A percentile compares a stretch with the other conserved stretches of the same genome.
These are phyloP conservation scores for Bambusicola thoracicus DNA, from an alignment of 2,113 vertebrate genomes.

Conservation along the genomic window DNA sequence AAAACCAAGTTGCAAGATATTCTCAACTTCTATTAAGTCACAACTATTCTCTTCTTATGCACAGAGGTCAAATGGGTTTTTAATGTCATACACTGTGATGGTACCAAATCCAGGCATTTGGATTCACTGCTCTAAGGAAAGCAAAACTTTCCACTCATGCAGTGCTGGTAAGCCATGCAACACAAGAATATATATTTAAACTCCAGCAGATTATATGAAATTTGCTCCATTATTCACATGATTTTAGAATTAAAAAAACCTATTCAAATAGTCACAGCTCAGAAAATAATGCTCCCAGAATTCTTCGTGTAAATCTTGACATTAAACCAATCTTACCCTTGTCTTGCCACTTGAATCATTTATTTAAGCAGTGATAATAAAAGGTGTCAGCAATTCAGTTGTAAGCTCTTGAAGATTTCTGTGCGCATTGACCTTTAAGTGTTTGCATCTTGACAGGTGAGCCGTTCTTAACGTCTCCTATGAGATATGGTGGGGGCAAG, in stretches of 20 bases:
- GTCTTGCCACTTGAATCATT: conserved; percentile 79
- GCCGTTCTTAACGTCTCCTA: conserved; percentile 67
- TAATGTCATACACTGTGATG: fast-evolving
- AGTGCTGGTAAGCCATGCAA: not conserved
- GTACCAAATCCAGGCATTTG: not conserved
- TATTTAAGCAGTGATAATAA: conserved; percentile 85
- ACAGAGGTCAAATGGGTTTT: not conserved
- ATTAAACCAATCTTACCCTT: conserved; percentile 69
- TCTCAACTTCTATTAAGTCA: not conserved
- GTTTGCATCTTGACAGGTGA: conserved; percentile 79
- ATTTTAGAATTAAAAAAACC: not conserved
- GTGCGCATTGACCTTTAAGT: conserved; percentile 80
- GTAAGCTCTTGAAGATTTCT: conserved; percentile 79
- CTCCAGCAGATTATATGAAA: not conserved
- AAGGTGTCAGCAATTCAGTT: conserved; percentile 82
- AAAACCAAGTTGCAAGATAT: not conserved
- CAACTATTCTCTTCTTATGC: not conserved
- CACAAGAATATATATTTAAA: not conserved
- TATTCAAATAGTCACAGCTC: not conserved
- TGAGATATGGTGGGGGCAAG: conserved; percentile 76
- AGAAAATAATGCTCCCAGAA: conserved; percentile 40
- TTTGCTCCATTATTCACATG: not conserved
- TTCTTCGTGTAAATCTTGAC: conserved; percentile 62
- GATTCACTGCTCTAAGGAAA: not conserved
- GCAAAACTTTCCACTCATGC: not conserved